A percentile compares a stretch with the other conserved stretches of the same genome.
phyloP scores from a whole-genome alignment of 2,797 vertebrate species.

The Danio albolineatus region DNA sequence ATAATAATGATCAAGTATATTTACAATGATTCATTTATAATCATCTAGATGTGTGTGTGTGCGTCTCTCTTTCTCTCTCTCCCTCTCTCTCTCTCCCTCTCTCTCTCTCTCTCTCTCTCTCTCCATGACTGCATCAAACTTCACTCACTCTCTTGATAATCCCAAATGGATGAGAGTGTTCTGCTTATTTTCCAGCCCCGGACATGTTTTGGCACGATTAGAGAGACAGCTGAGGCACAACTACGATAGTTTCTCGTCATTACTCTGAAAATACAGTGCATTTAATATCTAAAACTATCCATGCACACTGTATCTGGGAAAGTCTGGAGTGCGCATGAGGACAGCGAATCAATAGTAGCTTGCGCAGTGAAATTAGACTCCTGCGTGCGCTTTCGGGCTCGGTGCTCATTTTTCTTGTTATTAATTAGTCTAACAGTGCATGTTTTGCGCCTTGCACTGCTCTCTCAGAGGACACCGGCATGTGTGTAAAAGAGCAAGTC shows the following conservation, averaged over 20 bases:
- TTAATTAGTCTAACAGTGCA: conserved; percentile 38
- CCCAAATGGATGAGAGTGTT: conserved; percentile 51
- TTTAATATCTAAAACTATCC: not conserved
- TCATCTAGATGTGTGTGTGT: no score
- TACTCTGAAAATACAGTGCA: conserved; percentile 26
- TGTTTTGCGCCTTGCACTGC: conserved; percentile 2
- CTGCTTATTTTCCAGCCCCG: conserved; percentile 25
- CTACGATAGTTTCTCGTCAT: conserved; percentile 1
- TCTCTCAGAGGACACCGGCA: conserved; percentile 19
- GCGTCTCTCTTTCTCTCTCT: conserved; percentile 64
- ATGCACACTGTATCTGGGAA: not conserved
- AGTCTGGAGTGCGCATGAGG: conserved; percentile 15
- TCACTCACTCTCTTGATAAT: conserved; percentile 40
- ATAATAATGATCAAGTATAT: no score
- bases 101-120: conserved; percentile 62
- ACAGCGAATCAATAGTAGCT: conserved; percentile 34
- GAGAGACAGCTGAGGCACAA: not conserved
- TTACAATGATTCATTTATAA: no score
- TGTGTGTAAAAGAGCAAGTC: not conserved
- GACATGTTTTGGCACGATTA: conserved; percentile 57
- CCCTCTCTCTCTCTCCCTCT: conserved; percentile 23
- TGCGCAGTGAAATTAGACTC: conserved; percentile 37
- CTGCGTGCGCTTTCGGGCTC: conserved; percentile 23
- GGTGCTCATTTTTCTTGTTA: conserved; percentile 19
- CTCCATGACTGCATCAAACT: conserved; percentile 52